Evolutionary conservation across 2,797 vertebrate species (phyloP).

Genomic region (Chiroxiphia lanceolata): DNA sequence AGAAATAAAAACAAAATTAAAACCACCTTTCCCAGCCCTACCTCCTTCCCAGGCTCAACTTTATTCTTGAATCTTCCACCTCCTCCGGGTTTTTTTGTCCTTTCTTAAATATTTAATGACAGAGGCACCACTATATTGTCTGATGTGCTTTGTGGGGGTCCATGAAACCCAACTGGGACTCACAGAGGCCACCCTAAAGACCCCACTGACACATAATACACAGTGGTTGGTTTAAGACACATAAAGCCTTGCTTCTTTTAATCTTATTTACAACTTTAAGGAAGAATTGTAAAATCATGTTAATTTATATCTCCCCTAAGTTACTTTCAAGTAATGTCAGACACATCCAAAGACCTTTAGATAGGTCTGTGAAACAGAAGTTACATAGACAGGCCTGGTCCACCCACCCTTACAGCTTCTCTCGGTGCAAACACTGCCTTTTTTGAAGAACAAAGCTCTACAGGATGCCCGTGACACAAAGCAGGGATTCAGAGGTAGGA

Average conservation of each 20-base stretch:
- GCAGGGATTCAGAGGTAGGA: accelerated
- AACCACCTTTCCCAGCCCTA: neutral
- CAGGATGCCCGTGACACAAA: neutral
- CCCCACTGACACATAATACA: neutral
- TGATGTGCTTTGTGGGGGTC: neutral
- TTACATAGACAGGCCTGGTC: neutral
- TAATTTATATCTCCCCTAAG: neutral
- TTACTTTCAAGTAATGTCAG: neutral
- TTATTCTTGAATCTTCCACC: neutral
- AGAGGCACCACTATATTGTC: neutral
- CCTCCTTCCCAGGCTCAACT: neutral
- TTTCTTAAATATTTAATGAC: neutral
- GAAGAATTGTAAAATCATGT: neutral
- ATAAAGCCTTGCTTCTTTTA: neutral
- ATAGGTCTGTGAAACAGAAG: neutral
- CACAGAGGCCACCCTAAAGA: neutral
- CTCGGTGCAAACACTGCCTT: accelerated
- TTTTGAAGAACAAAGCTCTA: neutral
- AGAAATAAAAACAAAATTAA: neutral
- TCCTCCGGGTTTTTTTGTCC: neutral
- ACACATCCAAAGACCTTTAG: neutral
- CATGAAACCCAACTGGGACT: accelerated
- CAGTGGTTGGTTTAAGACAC: neutral
- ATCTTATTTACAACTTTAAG: neutral
- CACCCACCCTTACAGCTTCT: neutral